Evolutionary conservation across 2,888 invertebrate species (phyloP).

Genomic region (Blastobasis lacticolella): DNA sequence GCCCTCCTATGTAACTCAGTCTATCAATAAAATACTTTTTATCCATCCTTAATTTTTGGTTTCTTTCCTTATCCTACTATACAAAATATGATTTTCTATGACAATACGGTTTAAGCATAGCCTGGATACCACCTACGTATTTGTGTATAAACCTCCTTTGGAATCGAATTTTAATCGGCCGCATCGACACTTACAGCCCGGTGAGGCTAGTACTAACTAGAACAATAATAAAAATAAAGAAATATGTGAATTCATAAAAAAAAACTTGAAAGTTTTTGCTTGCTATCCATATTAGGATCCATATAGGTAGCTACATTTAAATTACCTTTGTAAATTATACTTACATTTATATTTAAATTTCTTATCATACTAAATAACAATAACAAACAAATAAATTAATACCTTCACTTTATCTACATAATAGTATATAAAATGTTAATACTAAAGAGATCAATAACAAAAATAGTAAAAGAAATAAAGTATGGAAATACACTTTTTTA

Average conservation of each 20-base stretch:
- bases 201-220: too few relatives aligned
- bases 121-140: too few relatives aligned
- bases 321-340: not conserved
- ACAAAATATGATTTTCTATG: constrained; percentile 20
- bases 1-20: constrained; percentile 47
- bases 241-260: too few relatives aligned
- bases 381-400: not conserved
- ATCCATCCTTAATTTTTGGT: constrained; percentile 30
- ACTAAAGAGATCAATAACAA: too few relatives aligned
- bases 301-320: not conserved
- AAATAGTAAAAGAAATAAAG: too few relatives aligned
- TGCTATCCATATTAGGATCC: too few relatives aligned
- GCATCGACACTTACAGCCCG: too few relatives aligned
- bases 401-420: not conserved
- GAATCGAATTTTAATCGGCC: too few relatives aligned
- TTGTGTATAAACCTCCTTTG: too few relatives aligned
- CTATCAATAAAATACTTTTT: constrained; percentile 25
- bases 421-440: not conserved
- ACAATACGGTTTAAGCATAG: constrained; percentile 8
- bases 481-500: too few relatives aligned
- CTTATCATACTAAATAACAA: not conserved
- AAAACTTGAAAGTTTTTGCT: too few relatives aligned
- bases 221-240: too few relatives aligned
- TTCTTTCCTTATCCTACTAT: constrained; percentile 22
- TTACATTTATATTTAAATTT: not conserved